Evolutionary conservation across 2,888 invertebrate species (phyloP).

Genomic region (Zygaena filipendulae): DNA sequence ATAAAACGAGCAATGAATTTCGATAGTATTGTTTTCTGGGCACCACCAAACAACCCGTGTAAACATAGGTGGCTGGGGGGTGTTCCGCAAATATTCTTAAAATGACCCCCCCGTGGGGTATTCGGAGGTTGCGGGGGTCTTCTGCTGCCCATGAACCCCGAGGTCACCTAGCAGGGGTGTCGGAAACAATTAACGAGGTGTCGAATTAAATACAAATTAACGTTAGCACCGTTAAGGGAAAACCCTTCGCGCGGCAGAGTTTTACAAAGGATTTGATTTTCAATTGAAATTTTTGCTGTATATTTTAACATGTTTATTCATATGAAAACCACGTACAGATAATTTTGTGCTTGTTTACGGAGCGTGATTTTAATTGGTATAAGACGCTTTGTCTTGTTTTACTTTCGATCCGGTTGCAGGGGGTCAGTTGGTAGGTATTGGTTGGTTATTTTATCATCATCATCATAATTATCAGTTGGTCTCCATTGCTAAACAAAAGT

Average conservation of each 20-base stretch:
- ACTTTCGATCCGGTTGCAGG: no score
- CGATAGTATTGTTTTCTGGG: conserved; percentile 67
- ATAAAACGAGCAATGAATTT: conserved; percentile 69
- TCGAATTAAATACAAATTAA: conserved; percentile 69
- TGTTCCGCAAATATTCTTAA: conserved; percentile 65
- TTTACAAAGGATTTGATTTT: conserved; percentile 65
- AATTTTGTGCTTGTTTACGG: no score
- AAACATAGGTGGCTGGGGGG: conserved; percentile 58
- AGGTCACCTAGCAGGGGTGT: conserved; percentile 64
- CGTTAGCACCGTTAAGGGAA: conserved; percentile 62
- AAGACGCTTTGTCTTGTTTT: no score
- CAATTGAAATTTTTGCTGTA: no score
- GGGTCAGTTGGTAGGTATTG: no score
- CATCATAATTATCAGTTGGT: no score
- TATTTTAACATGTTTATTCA: no score
- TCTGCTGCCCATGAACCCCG: conserved; percentile 43
- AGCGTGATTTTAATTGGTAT: no score
- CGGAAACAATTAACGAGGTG: conserved; percentile 69
- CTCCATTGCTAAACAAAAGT: no score
- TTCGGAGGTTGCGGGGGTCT: conserved; percentile 34
- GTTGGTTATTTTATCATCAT: no score
- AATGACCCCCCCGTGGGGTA: conserved; percentile 49
- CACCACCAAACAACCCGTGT: conserved; percentile 64
- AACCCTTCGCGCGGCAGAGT: conserved; percentile 59
- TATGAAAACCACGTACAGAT: no score